Conservation (phyloP, 1,140 invertebrate genomes). For the Trichomalopsis sarcophagae region DNA sequence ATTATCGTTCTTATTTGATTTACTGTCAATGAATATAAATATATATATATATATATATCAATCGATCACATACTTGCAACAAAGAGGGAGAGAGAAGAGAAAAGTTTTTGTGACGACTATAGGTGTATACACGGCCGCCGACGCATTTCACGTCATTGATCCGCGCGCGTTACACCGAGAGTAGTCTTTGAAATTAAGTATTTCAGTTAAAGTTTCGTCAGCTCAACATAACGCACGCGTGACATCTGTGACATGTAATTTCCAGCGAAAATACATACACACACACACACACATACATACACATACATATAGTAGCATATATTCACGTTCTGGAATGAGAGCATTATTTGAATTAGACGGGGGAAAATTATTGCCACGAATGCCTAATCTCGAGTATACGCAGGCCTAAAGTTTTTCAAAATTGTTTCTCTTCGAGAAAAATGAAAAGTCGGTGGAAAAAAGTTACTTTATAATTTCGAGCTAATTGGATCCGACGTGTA, state of each 20-base stretch:
- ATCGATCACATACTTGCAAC: not conserved
- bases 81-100: not conserved
- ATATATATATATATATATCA: not conserved
- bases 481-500: not conserved
- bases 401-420: conserved; percentile 22
- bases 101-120: not conserved
- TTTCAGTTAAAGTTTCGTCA: too few relatives aligned
- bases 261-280: too few relatives aligned
- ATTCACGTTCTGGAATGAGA: not conserved
- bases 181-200: too few relatives aligned
- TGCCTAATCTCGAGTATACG: conserved; percentile 25
- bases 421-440: not conserved
- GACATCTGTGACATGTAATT: not conserved
- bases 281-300: too few relatives aligned
- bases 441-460: not conserved
- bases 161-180: too few relatives aligned
- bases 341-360: not conserved
- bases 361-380: not conserved
- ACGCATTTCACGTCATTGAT: too few relatives aligned
- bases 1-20: conserved; percentile 38
- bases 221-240: not conserved
- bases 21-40: conserved; percentile 7
- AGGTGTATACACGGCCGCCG: too few relatives aligned
- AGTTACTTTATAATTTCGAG: not conserved
- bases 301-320: too few relatives aligned